Evolutionary conservation across 92 coral and sea anemone species (phyloP).

Genomic region (Porites divaricata): DNA sequence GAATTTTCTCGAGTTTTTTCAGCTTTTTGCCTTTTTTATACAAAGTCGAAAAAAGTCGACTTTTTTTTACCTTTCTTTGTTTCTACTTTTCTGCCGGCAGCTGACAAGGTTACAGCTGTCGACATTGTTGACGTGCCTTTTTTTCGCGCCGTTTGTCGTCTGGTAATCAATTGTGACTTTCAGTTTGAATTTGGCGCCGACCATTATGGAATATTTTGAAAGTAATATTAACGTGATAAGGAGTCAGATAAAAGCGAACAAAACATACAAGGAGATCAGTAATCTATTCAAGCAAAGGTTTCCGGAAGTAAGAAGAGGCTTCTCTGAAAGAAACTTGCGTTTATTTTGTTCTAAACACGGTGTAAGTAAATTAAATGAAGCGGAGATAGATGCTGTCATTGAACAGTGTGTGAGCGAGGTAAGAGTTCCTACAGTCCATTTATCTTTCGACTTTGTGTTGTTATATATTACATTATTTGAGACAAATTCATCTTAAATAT

Average conservation of each 20-base stretch:
- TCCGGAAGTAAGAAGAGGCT: slow-evolving; percentile 35
- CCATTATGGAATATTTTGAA: slow-evolving; percentile 17
- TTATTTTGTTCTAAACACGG: slow-evolving; percentile 29
- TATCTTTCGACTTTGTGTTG: slow-evolving; percentile 6
- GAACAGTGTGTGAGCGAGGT: slow-evolving; percentile 29
- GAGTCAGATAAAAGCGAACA: slow-evolving; percentile 28
- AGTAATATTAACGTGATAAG: not conserved
- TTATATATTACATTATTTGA: slow-evolving; percentile 3
- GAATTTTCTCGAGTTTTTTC: slow-evolving; percentile 5
- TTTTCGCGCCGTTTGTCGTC: slow-evolving; percentile 22
- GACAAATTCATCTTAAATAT: slow-evolving; percentile 15
- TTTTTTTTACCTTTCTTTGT: slow-evolving; percentile 2
- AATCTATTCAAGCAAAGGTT: slow-evolving; percentile 15
- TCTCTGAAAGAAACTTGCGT: slow-evolving; percentile 7
- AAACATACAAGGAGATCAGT: slow-evolving; percentile 29
- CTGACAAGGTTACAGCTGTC: slow-evolving; percentile 29
- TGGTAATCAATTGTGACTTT: slow-evolving; percentile 21
- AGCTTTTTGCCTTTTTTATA: slow-evolving; percentile 28
- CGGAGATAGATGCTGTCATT: slow-evolving; percentile 29
- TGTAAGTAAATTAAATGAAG: slow-evolving; percentile 18
- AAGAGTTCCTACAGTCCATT: slow-evolving; percentile 15
- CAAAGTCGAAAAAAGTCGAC: slow-evolving; percentile 26
- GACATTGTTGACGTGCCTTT: slow-evolving; percentile 27
- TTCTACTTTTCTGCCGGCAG: slow-evolving; percentile 19
- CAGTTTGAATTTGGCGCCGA: slow-evolving; percentile 32